Conservation (phyloP, 2,113 vertebrate genomes). For the Riparia riparia region DNA sequence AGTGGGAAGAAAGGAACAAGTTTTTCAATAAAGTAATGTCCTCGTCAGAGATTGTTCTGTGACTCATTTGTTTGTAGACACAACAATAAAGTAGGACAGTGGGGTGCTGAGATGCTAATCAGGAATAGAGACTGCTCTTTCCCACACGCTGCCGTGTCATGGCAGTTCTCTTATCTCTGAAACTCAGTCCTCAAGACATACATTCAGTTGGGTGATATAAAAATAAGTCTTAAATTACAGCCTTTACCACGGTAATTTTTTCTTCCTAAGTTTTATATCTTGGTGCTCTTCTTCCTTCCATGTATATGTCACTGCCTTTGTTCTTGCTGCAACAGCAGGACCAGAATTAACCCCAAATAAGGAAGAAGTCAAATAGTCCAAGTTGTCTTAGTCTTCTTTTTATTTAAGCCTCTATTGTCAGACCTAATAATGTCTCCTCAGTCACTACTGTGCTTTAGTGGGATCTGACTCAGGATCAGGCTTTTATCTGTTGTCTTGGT, state of each 20-base stretch:
- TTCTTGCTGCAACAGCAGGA: background rate
- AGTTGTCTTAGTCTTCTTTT: background rate
- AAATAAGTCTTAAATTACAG: background rate
- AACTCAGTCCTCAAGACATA: background rate
- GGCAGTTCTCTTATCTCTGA: background rate
- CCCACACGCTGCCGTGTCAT: background rate
- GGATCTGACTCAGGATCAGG: background rate
- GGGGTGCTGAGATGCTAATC: constrained; percentile 13
- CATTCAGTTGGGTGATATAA: background rate
- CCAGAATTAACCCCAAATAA: background rate
- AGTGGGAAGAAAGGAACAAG: background rate
- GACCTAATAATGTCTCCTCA: background rate
- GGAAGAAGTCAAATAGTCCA: background rate
- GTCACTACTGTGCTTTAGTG: background rate
- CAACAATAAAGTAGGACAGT: constrained; percentile 15
- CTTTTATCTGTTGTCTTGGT: background rate
- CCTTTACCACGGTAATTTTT: background rate
- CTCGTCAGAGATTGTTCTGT: background rate
- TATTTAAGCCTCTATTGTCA: background rate
- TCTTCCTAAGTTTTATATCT: background rate
- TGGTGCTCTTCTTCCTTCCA: background rate
- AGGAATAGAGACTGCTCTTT: background rate
- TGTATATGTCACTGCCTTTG: background rate
- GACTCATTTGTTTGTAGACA: constrained; percentile 14
- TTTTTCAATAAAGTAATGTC: background rate